phyloP scores from a whole-genome alignment of 2,797 vertebrate genomes.

The Anguilla anguilla region DNA sequence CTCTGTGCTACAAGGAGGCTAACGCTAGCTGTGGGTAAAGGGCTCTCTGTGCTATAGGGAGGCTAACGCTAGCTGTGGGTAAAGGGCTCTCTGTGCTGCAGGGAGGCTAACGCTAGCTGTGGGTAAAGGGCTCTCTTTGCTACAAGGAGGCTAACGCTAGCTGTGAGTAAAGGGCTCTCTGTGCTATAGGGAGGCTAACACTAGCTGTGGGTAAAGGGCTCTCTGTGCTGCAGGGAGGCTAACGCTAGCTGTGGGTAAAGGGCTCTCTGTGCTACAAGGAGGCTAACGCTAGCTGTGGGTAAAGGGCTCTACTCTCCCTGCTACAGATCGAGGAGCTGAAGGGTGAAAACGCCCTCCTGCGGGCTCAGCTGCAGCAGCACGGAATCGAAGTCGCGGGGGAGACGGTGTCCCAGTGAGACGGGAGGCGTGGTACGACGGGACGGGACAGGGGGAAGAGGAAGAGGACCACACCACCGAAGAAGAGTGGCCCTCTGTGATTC shows the following conservation, averaged over 20 bases:
- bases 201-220: too few relatives aligned
- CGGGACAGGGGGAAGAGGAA: slow-evolving; percentile 26
- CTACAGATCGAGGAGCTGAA: slow-evolving; percentile 86
- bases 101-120: neutral
- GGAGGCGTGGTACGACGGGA: slow-evolving; percentile 25
- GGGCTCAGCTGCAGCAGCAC: slow-evolving; percentile 83
- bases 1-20: neutral
- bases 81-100: neutral
- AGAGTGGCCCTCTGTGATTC: slow-evolving; percentile 35
- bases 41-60: neutral
- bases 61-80: neutral
- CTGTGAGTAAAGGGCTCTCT: too few relatives aligned
- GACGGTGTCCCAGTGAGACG: neutral
- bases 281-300: too few relatives aligned
- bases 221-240: too few relatives aligned
- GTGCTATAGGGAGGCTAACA: too few relatives aligned
- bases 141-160: too few relatives aligned
- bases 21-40: neutral
- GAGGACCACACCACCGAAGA: slow-evolving; percentile 40
- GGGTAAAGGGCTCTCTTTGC: neutral
- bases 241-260: too few relatives aligned
- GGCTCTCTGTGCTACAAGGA: too few relatives aligned
- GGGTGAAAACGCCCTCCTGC: slow-evolving; percentile 83
- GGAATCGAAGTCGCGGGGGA: slow-evolving; percentile 68
- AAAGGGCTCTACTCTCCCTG: too few relatives aligned